Percentiles rank a stretch among this genome's conserved stretches.
phyloP scores from a whole-genome alignment of 2,113 vertebrate species.

The Pantherophis guttatus region DNA sequence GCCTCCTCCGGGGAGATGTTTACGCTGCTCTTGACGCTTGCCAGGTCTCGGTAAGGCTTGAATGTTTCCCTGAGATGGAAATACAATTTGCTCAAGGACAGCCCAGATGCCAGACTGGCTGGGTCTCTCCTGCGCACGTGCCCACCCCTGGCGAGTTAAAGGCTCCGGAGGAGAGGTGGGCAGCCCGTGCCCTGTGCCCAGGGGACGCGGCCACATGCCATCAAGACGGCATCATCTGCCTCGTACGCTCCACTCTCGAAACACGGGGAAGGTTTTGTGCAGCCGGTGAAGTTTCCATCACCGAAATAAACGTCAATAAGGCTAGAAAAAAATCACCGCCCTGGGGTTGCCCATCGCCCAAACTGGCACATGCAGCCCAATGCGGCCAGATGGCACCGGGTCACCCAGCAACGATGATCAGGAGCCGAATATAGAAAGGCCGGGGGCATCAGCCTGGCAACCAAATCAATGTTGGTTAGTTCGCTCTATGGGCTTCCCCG shows the following conservation, averaged over 20 bases:
- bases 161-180: not conserved
- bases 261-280: too few species aligned
- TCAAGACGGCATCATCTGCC: not conserved
- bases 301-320: not conserved
- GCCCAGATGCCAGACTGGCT: not conserved
- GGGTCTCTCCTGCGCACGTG: not conserved
- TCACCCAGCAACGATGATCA: too few species aligned
- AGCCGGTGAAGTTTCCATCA: not conserved
- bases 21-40: not conserved
- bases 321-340: too few species aligned
- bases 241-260: not conserved
- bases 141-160: not conserved
- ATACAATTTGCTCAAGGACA: not conserved
- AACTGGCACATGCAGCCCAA: too few species aligned
- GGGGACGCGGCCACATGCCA: not conserved
- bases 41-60: not conserved
- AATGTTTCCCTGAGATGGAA: not conserved
- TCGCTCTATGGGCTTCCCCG: too few species aligned
- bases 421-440: too few species aligned
- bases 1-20: not conserved
- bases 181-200: rapidly evolving
- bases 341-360: too few species aligned
- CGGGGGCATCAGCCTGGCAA: too few species aligned
- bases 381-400: rapidly evolving
- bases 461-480: too few species aligned